phyloP scores from a whole-genome alignment of 2,888 invertebrate genomes.

The Cheilosia soror region DNA sequence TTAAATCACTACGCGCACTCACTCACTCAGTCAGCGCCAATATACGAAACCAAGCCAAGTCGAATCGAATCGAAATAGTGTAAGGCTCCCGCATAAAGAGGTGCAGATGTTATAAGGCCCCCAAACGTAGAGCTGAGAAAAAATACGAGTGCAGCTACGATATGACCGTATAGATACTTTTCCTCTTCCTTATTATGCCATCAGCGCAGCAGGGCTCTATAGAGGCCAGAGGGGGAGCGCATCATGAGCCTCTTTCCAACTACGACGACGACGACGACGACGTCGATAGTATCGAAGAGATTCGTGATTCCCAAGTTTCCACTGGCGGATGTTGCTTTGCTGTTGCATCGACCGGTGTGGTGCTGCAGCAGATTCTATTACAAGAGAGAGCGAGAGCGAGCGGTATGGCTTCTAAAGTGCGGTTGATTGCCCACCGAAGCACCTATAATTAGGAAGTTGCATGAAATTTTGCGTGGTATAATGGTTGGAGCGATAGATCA shows the following conservation, averaged over 20 bases:
- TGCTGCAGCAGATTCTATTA: slow-evolving; percentile 39
- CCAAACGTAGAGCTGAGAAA: slow-evolving; percentile 32
- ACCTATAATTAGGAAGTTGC: slow-evolving; percentile 75
- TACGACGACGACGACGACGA: not conserved
- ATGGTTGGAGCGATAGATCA: slow-evolving; percentile 71
- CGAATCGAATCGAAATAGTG: slow-evolving; percentile 54
- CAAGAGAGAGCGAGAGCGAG: slow-evolving; percentile 17
- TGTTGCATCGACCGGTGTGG: slow-evolving; percentile 24
- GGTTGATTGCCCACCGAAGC: slow-evolving; percentile 70
- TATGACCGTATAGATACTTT: slow-evolving; percentile 50
- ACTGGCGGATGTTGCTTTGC: slow-evolving; percentile 57
- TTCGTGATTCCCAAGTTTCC: slow-evolving; percentile 69
- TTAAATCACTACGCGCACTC: slow-evolving; percentile 73
- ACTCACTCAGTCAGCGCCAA: slow-evolving; percentile 58
- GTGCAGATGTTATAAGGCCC: slow-evolving; percentile 60
- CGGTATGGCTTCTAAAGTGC: slow-evolving; percentile 59
- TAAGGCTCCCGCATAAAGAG: slow-evolving; percentile 71
- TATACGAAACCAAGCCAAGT: slow-evolving; percentile 27
- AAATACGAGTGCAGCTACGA: slow-evolving; percentile 57
- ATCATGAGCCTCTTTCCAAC: not conserved
- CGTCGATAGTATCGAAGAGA: slow-evolving; percentile 61
- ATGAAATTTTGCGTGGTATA: slow-evolving; percentile 74
- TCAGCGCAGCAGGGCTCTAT: slow-evolving; percentile 56
- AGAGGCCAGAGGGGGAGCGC: not conserved
- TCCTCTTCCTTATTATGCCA: slow-evolving; percentile 74